Evolutionary conservation across 2,113 vertebrate genomes (phyloP), one percentile per base, ranked within the genome.

Genomic region (Anhinga rufa): DNA sequence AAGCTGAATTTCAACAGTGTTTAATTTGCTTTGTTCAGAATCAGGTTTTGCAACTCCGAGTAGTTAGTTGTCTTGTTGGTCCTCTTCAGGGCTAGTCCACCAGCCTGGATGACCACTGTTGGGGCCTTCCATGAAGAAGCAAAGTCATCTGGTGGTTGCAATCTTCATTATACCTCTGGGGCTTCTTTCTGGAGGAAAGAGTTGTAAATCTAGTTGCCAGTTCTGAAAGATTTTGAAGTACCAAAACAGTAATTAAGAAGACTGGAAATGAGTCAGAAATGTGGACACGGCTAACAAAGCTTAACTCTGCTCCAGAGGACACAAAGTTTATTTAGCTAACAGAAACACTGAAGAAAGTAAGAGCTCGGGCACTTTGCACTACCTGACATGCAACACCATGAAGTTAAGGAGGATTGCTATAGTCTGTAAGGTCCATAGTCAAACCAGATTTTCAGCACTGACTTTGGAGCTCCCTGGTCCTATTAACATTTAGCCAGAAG

Each of bases 21-120:
- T 65, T 49, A 79, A 71, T 82, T 72, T 64, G 40, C 24, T 88
- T 64, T 44, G 36, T 31, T 79, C 24, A 36, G 26, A 86, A 51
- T 40, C 42, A 78, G 55, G 42, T 64, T 84, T 85, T 70, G 44
- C 0, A 0, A 12, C 7, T 36, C n/a, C 6, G 31, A 6, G 55
- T 52, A 9, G 20, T 25, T 38, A 12, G 8, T 38, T 51, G 8
- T 8, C n/a, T 24, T 74, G 4, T 48, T 74, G 36, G n/a, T 64
- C 22, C 12, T 42, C 17, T 46, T 71, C 61, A 46, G 65, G 26
- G 17, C 58, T 28, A 14, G 17, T 48, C 42, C 70, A 51, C 31
- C 44, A n/a, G 16, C 24, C 31, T 49, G 34, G 14, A 34, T 62
- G 62, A 61, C 7, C 26, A 20, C 18, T 51, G 19, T 0, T 34